A percentile compares a stretch with the other conserved stretches of the same genome.
These are phyloP conservation scores for Labeo calbasu DNA, from an alignment of 2,797 vertebrate genomes.

Conservation along the genomic window DNA sequence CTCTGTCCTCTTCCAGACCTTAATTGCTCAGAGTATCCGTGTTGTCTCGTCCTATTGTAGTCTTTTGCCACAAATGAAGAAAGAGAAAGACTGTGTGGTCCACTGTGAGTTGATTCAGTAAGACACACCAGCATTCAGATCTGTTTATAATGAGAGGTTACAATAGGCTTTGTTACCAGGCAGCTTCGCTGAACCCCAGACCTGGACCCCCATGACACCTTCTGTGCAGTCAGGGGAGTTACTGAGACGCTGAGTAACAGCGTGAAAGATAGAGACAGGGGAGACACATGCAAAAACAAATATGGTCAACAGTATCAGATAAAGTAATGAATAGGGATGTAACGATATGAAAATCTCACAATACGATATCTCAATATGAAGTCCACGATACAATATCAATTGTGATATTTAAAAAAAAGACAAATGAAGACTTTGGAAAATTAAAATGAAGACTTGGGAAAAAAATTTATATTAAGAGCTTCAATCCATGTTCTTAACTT, in stretches of 20 bases:
- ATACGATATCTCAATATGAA: too few relatives aligned
- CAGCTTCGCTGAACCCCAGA: conserved; percentile 35
- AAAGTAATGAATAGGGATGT: conserved; percentile 10
- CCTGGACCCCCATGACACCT: conserved; percentile 32
- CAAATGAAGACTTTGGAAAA: too few relatives aligned
- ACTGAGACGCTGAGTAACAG: conserved; percentile 39
- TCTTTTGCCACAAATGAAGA: conserved; percentile 26
- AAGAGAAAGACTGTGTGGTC: conserved; percentile 42
- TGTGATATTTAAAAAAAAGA: too few relatives aligned
- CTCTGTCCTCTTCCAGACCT: conserved; percentile 10
- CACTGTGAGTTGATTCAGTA: conserved; percentile 44
- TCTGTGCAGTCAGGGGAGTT: conserved; percentile 41
- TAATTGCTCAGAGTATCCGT: conserved; percentile 27
- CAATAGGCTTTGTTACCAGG: conserved; percentile 44
- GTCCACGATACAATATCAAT: too few relatives aligned
- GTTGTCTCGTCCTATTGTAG: conserved; percentile 42
- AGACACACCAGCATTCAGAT: conserved; percentile 45
- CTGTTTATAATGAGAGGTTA: conserved; percentile 41
- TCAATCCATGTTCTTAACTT: too few relatives aligned
- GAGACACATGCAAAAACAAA: background rate
- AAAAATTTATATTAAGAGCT: too few relatives aligned
- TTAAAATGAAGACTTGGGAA: too few relatives aligned
- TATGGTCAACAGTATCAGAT: conserved; percentile 59
- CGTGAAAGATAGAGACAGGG: conserved; percentile 37
- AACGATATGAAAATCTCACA: too few relatives aligned